A percentile compares a stretch with the other conserved stretches of the same genome.
These are phyloP conservation scores for Pseudopipra pipra DNA, from an alignment of 2,113 vertebrate species.

Conservation along the genomic window DNA sequence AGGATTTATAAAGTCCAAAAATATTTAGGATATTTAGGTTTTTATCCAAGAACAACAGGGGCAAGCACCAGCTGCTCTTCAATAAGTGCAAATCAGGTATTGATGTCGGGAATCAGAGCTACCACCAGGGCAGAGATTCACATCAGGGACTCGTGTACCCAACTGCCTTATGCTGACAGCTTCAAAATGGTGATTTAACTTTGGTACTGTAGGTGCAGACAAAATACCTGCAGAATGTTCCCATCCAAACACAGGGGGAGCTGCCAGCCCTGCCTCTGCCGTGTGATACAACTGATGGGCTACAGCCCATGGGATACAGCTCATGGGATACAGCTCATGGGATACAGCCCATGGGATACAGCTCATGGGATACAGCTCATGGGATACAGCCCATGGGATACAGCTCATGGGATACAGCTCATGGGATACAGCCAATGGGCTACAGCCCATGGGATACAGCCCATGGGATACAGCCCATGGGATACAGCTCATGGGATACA, in stretches of 20 bases:
- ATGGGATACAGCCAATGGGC: neutral
- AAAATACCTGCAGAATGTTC: neutral
- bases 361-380: neutral
- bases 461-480: no score
- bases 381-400: fast-evolving
- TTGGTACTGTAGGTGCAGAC: neutral
- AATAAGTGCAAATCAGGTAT: neutral
- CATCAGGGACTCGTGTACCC: neutral
- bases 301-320: neutral
- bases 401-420: no score
- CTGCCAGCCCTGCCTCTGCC: neutral
- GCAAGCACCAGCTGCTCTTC: neutral
- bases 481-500: no score
- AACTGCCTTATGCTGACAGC: neutral
- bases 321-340: no score
- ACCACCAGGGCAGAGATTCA: neutral
- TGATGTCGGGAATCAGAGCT: neutral
- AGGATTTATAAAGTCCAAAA: neutral
- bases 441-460: no score
- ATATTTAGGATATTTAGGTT: neutral
- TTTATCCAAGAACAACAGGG: neutral
- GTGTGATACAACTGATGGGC: no score
- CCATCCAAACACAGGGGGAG: neutral
- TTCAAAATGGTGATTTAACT: neutral
- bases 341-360: no score